Evolutionary conservation across 1,140 invertebrate genomes (phyloP).

Genomic region (Scylla paramamosain): DNA sequence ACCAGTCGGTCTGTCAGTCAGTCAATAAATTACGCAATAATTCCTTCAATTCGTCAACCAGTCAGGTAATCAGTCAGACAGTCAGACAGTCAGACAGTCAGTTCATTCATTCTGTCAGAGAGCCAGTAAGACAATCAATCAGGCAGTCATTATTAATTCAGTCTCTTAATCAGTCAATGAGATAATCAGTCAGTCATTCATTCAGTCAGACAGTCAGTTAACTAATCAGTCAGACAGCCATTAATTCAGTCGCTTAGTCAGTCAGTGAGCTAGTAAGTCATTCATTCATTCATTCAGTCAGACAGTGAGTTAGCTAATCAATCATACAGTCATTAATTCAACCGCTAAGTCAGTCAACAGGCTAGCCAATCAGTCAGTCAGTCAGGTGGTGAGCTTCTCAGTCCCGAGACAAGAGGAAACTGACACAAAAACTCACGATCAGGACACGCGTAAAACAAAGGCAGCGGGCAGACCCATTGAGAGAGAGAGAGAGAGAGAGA

Average conservation of each 20-base stretch:
- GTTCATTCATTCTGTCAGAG: background rate
- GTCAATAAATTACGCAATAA: no score
- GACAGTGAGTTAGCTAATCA: background rate
- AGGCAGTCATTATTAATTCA: background rate
- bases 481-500: slow-evolving; percentile 19
- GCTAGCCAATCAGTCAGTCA: no score
- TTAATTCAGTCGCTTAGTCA: background rate
- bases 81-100: no score
- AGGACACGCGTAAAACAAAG: no score
- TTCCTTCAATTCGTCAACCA: no score
- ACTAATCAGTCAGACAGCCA: background rate
- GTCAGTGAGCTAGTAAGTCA: background rate
- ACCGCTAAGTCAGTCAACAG: no score
- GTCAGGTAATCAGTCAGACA: no score
- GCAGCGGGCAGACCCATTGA: background rate
- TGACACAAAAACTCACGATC: no score
- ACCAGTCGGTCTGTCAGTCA: no score
- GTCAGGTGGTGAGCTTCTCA: no score
- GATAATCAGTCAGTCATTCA: background rate
- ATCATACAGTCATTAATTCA: no score
- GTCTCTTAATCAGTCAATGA: background rate
- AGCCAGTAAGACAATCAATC: background rate
- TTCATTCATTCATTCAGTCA: background rate
- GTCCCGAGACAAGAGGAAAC: no score
- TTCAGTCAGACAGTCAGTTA: background rate